phyloP scores from a whole-genome alignment of 2,888 invertebrate species.

The Meganola albula region DNA sequence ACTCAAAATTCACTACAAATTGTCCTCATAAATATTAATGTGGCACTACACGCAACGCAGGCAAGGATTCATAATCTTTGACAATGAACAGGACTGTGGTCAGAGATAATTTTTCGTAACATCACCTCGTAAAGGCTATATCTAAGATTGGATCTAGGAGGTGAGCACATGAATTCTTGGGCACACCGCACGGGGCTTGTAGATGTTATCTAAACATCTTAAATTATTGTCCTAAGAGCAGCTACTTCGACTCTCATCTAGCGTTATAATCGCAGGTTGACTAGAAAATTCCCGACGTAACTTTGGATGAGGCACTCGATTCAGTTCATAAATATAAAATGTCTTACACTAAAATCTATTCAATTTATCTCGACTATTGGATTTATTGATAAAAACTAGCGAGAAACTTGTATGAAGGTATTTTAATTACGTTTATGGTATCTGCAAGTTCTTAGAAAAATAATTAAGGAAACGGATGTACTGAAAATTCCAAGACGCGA shows the following conservation, averaged over 20 bases:
- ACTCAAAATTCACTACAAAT: constrained; percentile 24
- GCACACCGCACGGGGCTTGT: constrained; percentile 67
- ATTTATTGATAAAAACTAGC: too few species aligned
- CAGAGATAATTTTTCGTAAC: constrained; percentile 66
- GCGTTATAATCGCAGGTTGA: constrained; percentile 48
- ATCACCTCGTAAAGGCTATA: constrained; percentile 60
- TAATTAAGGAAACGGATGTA: too few species aligned
- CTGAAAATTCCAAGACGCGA: too few species aligned
- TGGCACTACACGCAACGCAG: constrained; percentile 32
- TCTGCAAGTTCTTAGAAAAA: too few species aligned
- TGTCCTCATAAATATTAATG: constrained; percentile 36
- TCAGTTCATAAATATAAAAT: constrained; percentile 12
- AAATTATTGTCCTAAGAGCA: constrained; percentile 67
- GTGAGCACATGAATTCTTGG: constrained; percentile 74
- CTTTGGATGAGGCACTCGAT: constrained; percentile 46
- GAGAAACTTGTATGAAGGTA: too few species aligned
- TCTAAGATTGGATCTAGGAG: constrained; percentile 69
- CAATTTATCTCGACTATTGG: constrained; percentile 18
- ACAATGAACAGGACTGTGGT: constrained; percentile 52
- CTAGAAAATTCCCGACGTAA: constrained; percentile 36
- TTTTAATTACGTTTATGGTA: too few species aligned
- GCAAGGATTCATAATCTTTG: constrained; percentile 54
- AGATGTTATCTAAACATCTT: constrained; percentile 74
- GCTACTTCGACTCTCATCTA: constrained; percentile 61
- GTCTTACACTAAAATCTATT: constrained; percentile 15